These are phyloP conservation scores for Tiaroga cobitis DNA, from an alignment of 2,797 vertebrate species.

Conservation along the genomic window DNA sequence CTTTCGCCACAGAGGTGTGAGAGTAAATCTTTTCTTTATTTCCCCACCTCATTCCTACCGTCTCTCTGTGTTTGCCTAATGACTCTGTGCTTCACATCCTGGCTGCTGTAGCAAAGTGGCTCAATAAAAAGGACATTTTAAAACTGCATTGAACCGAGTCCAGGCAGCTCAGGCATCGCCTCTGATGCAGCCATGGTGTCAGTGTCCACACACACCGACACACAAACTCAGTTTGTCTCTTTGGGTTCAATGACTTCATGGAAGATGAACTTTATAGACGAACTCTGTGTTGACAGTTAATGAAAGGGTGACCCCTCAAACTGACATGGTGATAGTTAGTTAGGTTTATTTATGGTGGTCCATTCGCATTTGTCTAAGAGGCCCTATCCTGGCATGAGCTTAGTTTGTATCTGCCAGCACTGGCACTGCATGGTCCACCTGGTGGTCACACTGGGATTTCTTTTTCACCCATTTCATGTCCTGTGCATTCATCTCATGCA, in stretches of 20 bases:
- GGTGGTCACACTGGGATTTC: neutral
- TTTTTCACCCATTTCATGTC: neutral
- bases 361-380: conserved; percentile 24
- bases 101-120: conserved; percentile 39
- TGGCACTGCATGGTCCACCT: neutral
- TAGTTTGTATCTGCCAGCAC: conserved; percentile 10
- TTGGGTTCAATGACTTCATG: conserved; percentile 47
- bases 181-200: conserved; percentile 43
- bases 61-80: conserved; percentile 42
- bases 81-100: conserved; percentile 32
- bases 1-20: conserved; percentile 49
- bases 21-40: conserved; percentile 48
- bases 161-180: conserved; percentile 35
- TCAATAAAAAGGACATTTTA: conserved; percentile 52
- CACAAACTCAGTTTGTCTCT: conserved; percentile 56
- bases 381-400: neutral
- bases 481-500: neutral
- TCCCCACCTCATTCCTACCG: conserved; percentile 5
- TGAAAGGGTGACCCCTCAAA: conserved; percentile 39
- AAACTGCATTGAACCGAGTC: conserved; percentile 33
- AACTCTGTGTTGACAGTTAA: conserved; percentile 53
- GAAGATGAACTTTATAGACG: conserved; percentile 55
- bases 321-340: conserved; percentile 1
- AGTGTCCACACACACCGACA: conserved; percentile 36
- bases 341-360: conserved; percentile 30